phyloP scores from a whole-genome alignment of 2,113 vertebrate genomes.

The Centrocercus urophasianus region DNA sequence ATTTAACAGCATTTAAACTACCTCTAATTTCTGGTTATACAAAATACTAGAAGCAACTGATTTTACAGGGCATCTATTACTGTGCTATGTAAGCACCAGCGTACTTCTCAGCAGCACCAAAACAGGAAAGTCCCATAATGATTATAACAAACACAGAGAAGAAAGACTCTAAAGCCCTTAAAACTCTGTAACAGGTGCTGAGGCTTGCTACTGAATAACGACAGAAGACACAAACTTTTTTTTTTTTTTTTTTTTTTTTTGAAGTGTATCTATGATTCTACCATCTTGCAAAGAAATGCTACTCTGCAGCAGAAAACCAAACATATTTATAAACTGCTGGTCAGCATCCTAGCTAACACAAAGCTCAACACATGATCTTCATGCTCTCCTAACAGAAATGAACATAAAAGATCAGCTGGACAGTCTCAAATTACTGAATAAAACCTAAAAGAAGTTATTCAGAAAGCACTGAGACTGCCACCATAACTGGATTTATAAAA shows the following conservation, averaged over 20 bases:
- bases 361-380: not conserved
- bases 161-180: not conserved
- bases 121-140: not conserved
- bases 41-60: not conserved
- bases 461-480: not conserved
- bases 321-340: not conserved
- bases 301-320: not conserved
- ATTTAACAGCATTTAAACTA: not conserved
- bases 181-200: not conserved
- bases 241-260: no score
- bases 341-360: not conserved
- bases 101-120: not conserved
- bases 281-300: not conserved
- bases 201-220: not conserved
- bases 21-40: not conserved
- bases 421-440: not conserved
- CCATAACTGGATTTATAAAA: slow-evolving; percentile 46
- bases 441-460: not conserved
- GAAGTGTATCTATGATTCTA: not conserved
- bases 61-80: not conserved
- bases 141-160: not conserved
- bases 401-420: not conserved
- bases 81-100: not conserved
- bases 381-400: not conserved
- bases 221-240: not conserved